phyloP scores from a whole-genome alignment of 2,797 vertebrate species.

The Dermochelys coriacea region DNA sequence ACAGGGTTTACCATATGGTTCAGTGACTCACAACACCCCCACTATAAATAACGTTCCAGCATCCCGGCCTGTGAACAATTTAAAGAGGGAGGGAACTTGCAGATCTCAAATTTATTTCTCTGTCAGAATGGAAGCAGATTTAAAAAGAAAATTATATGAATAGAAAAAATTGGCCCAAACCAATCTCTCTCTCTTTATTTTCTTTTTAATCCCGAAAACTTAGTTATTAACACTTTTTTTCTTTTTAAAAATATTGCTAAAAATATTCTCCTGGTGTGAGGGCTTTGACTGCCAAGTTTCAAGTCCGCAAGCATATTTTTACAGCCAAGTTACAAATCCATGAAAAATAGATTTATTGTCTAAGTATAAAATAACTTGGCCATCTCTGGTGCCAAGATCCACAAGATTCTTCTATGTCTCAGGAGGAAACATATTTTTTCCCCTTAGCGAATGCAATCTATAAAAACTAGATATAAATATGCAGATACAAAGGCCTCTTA shows the following conservation, averaged over 20 bases:
- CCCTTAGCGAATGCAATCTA: constrained; percentile 1
- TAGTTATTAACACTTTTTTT: constrained; percentile 37
- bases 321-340: constrained; percentile 68
- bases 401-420: constrained; percentile 37
- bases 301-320: constrained; percentile 68
- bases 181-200: constrained; percentile 16
- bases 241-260: constrained; percentile 70
- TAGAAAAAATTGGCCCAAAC: constrained; percentile 37
- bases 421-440: constrained; percentile 33
- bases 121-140: constrained; percentile 11
- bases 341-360: constrained; percentile 68
- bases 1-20: no score
- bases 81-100: not conserved
- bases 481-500: not conserved
- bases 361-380: constrained; percentile 58
- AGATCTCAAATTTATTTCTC: constrained; percentile 25
- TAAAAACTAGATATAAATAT: not conserved
- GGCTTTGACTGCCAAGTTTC: constrained; percentile 67
- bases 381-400: constrained; percentile 57
- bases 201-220: constrained; percentile 45
- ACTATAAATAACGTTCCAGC: no score
- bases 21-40: no score
- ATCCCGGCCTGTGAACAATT: not conserved
- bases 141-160: not conserved
- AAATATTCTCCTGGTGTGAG: constrained; percentile 66